phyloP scores from a whole-genome alignment of 2,888 invertebrate species.

The Drosophila robusta region DNA sequence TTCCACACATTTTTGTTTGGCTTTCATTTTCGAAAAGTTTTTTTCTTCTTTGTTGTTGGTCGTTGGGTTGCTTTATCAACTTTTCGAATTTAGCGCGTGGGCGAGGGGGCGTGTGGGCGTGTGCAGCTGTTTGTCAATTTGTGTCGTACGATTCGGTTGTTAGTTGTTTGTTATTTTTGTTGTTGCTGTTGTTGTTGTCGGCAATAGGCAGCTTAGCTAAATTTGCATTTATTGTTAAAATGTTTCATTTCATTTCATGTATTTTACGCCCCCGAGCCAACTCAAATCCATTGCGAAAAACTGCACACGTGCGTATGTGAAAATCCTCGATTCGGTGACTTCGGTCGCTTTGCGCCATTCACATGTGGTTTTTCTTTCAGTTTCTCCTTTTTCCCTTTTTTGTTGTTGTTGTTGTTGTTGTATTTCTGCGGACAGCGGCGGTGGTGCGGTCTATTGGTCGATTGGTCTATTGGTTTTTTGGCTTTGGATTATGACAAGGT shows the following conservation, averaged over 20 bases:
- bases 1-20: conserved; percentile 18
- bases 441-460: conserved; percentile 61
- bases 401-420: not conserved
- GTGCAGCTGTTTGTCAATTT: conserved; percentile 64
- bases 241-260: conserved; percentile 76
- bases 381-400: conserved; percentile 2
- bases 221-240: conserved; percentile 78
- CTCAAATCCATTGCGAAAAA: conserved; percentile 43
- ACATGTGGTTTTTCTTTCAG: conserved; percentile 40
- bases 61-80: conserved; percentile 65
- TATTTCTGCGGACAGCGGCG: conserved; percentile 13
- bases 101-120: conserved; percentile 17
- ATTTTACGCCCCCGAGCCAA: conserved; percentile 45
- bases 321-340: conserved; percentile 43
- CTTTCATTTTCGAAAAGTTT: conserved; percentile 52
- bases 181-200: conserved; percentile 46
- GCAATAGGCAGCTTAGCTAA: conserved; percentile 75
- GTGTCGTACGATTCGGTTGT: conserved; percentile 47
- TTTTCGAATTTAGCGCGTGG: conserved; percentile 52
- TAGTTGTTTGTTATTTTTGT: conserved; percentile 33
- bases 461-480: conserved; percentile 77
- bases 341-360: conserved; percentile 23
- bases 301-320: conserved; percentile 52
- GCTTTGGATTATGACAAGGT: conserved; percentile 74
- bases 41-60: conserved; percentile 21